Evolutionary conservation across 2,888 invertebrate genomes (phyloP).

Genomic region (Drosophila niveifrons): DNA sequence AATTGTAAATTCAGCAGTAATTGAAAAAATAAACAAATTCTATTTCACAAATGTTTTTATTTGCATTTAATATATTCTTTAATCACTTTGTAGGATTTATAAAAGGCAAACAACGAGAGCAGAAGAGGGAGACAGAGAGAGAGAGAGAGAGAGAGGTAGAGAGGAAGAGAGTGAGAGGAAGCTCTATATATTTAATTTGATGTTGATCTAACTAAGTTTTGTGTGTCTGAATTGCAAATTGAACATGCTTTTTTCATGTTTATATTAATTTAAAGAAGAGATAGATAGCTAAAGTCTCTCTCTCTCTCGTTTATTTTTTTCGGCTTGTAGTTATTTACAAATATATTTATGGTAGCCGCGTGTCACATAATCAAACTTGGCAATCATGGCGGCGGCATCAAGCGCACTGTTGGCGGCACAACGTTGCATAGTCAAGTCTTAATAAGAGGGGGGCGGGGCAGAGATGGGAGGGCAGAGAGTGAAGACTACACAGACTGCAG

Average conservation of each 20-base stretch:
- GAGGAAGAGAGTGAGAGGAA: neutral
- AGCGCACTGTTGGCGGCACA: constrained; percentile 48
- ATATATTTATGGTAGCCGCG: constrained; percentile 72
- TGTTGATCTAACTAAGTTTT: neutral
- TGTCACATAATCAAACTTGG: constrained; percentile 76
- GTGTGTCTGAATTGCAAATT: neutral
- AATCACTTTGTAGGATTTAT: too few species aligned
- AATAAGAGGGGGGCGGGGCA: neutral
- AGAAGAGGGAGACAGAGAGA: too few species aligned
- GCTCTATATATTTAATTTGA: neutral
- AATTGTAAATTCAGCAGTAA: too few species aligned
- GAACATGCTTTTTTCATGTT: neutral
- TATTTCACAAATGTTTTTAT: too few species aligned
- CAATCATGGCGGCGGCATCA: constrained; percentile 64
- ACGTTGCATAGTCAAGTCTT: neutral
- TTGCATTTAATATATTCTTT: too few species aligned
- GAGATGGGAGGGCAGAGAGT: constrained; percentile 4
- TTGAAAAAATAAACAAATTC: too few species aligned
- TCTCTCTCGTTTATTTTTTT: neutral
- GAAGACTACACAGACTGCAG: constrained; percentile 17
- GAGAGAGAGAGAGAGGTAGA: too few species aligned
- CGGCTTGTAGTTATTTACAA: constrained; percentile 14
- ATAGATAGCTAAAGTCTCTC: neutral
- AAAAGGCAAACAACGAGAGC: too few species aligned
- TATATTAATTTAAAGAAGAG: neutral